Evolutionary conservation across 2,797 vertebrate species (phyloP), one percentile per base, ranked within the genome.

Genomic region (Sebastes hubbsi): DNA sequence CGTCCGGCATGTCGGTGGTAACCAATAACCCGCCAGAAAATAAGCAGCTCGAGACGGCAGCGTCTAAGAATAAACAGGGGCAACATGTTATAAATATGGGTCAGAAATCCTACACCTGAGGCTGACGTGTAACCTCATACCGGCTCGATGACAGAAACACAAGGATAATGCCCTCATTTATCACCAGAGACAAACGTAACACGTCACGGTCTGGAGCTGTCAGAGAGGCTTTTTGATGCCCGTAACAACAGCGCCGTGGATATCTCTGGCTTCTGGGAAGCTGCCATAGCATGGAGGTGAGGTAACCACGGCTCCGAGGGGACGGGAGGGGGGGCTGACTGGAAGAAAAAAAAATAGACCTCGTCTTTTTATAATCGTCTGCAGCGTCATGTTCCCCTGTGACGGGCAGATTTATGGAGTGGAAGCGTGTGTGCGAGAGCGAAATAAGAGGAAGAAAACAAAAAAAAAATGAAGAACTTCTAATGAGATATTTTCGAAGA

Each of bases 351-450:
- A 88, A 90, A 81, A 38, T 78, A 79, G 85, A 77, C 71, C 75
- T 5, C 3, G 24, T 52, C 90, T 91, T 93, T 93, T 91, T 87
- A 89, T 92, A 92, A 89, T 85, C 75, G 77, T 83, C 87, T 91
- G 92, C 89, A 87, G 91, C 83, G 88, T 94, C 91, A 89, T 88
- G 87, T 94, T 91, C 82, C 88, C 75, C 58, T 62, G 81, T 77
- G 78, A 82, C 77, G 72, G 25, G 22, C 64, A 76, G 83, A 80
- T 80, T 75, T 70, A 78, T 73, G 66, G 38, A 29, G 75, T 64
- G 74, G 76, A 73, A 46, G 67, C 59, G 72, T n/a, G 61, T 42
- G 67, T 42, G 67, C 34, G 52, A 8, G 38, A 54, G 64, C 9
- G 36, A 38, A 30, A 34, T 24, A 30, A 77, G 62, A 56, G 54